Evolutionary conservation across 2,113 vertebrate species (phyloP).

Genomic region (Anarhynchus alexandrinus): DNA sequence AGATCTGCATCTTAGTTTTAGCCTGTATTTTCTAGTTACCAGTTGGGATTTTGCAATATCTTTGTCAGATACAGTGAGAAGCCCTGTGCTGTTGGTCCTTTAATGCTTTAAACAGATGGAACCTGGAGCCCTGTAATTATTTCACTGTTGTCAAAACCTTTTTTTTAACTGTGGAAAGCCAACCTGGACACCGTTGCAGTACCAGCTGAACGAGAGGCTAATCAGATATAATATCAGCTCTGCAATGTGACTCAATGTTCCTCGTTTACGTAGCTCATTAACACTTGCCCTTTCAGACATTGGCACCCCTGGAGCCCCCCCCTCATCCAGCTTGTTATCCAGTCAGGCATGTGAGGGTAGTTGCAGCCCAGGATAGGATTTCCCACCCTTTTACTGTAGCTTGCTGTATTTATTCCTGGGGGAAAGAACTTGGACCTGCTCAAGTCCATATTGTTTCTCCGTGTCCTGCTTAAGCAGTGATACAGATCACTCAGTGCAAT

Average conservation of each 20-base stretch:
- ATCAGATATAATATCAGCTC: neutral
- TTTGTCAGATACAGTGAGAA: neutral
- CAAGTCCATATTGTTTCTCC: neutral
- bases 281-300: neutral
- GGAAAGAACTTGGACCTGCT: neutral
- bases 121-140: neutral
- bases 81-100: neutral
- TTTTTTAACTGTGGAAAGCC: neutral
- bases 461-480: neutral
- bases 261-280: neutral
- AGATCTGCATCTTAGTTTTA: neutral
- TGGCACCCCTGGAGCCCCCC: neutral
- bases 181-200: neutral
- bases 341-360: neutral
- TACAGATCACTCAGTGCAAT: neutral
- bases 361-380: neutral
- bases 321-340: neutral
- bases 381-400: neutral
- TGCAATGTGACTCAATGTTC: neutral
- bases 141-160: neutral
- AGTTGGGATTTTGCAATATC: neutral
- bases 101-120: neutral
- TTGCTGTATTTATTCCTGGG: neutral
- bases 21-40: conserved; percentile 13
- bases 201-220: neutral